A percentile compares a stretch with the other conserved stretches of the same genome.
Evolutionary conservation across 2,113 vertebrate species (phyloP).

Genomic region (Gavialis gangeticus): DNA sequence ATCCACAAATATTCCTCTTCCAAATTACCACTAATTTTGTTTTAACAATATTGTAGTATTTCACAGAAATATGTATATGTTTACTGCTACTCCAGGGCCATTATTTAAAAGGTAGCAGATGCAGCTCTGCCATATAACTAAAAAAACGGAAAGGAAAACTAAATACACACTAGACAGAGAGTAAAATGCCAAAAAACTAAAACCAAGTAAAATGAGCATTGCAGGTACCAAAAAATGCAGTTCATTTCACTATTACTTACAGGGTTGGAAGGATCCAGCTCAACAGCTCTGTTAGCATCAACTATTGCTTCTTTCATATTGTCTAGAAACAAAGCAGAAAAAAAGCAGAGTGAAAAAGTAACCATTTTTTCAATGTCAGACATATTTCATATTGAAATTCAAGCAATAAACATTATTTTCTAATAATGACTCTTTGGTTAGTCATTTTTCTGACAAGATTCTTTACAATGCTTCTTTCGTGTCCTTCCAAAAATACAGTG

Average conservation of each 20-base stretch:
- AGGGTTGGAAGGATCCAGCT: slow-evolving; percentile 21
- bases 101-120: background rate
- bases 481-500: background rate
- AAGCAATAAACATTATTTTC: background rate
- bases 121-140: background rate
- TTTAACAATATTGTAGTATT: background rate
- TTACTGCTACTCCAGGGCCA: background rate
- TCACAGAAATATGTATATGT: background rate
- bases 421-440: background rate
- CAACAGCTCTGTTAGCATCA: slow-evolving; percentile 31
- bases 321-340: background rate
- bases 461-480: background rate
- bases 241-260: background rate
- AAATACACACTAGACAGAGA: background rate
- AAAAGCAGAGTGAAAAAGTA: background rate
- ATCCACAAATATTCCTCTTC: background rate
- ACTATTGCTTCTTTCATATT: slow-evolving; percentile 13
- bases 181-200: background rate
- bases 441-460: background rate
- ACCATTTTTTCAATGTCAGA: background rate
- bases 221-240: background rate
- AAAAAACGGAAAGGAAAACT: background rate
- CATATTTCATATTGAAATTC: background rate
- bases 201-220: background rate
- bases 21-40: background rate